Evolutionary conservation across 1,140 invertebrate species (phyloP), one percentile per base, ranked within the genome.

Genomic region (Orius laevigatus): DNA sequence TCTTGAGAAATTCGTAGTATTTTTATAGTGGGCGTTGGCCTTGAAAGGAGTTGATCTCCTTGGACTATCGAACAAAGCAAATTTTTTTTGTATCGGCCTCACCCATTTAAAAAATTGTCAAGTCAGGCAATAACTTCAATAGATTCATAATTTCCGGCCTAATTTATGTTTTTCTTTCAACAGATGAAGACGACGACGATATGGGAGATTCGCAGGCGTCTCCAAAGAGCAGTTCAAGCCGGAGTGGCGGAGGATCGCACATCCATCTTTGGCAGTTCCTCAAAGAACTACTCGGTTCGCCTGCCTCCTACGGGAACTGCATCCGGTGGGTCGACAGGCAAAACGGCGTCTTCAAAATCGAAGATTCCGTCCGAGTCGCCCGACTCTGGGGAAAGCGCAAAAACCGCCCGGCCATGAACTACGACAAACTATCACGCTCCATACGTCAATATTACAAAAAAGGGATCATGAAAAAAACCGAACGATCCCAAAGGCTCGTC

Each of bases 231-330:
- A 39, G 49, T 18, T 53, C 48, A 0, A 48, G 14, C 56, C 60
- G 15, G 1, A 55, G 58, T n/a, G 57, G 53, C 3, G 69, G 75
- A 12, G 79, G 80, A 35, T 81, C 86, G 0, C 89, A 94, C 61
- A 98, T 98, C 56, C 93, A 98, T 61, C 70, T 99, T n/a, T 98
- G 94, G 94, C 92, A 98, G 65, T 99, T 99, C 66, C 70, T 99
- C 11, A 95, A 96, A 60, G 94, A 98, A 65, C 73, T 99, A 9
- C 70, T 99, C 0, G 74, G 81, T 5, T 79, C 87, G 25, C 84
- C 90, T 0, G 79, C 87, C 41, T 63, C 80, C 1, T 85, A 95
- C 62, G 86, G 86, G 1, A 83, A 82, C 0, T 95, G 89, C 61
- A 98, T 98, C 58, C 78, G 92, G 53, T 99, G 95, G 95, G 65